Evolutionary conservation across 2,888 invertebrate genomes (phyloP).

Genomic region (Ernsta delagoae): DNA sequence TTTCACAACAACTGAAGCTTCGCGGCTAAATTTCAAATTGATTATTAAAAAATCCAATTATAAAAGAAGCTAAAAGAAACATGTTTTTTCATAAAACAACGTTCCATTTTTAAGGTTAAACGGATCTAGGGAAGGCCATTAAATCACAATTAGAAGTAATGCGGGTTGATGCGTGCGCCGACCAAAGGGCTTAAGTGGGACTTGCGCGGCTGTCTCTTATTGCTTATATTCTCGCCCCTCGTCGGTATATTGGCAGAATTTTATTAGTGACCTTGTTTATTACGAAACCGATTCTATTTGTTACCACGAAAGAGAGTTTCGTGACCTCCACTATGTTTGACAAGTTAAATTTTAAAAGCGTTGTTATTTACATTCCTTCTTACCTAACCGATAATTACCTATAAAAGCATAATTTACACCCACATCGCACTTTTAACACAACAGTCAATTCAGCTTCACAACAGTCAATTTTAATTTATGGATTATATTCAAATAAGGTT

Average conservation of each 20-base stretch:
- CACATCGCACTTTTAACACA: too few relatives aligned
- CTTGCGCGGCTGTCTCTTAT: conserved; percentile 74
- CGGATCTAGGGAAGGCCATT: conserved; percentile 74
- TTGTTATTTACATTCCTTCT: not conserved
- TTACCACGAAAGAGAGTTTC: not conserved
- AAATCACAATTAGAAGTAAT: conserved; percentile 84
- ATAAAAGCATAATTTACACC: too few relatives aligned
- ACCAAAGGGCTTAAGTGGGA: conserved; percentile 70
- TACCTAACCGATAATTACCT: too few relatives aligned
- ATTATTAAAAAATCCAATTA: not conserved
- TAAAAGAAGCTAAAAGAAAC: conserved; percentile 8
- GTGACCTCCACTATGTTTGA: not conserved
- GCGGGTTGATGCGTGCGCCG: conserved; percentile 78
- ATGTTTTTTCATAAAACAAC: conserved; percentile 43
- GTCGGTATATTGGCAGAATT: conserved; percentile 41
- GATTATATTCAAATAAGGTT: not conserved
- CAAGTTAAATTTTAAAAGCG: not conserved
- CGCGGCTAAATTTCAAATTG: too few relatives aligned
- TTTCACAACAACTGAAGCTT: not conserved
- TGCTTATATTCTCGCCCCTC: conserved; percentile 58
- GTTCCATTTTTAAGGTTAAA: conserved; percentile 73
- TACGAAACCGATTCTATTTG: conserved; percentile 15
- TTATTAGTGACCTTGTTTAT: conserved; percentile 24
- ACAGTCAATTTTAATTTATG: too few relatives aligned
- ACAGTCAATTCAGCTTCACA: too few relatives aligned